phyloP scores from a whole-genome alignment of 2,113 vertebrate species.

The Sporophila hypoxantha region DNA sequence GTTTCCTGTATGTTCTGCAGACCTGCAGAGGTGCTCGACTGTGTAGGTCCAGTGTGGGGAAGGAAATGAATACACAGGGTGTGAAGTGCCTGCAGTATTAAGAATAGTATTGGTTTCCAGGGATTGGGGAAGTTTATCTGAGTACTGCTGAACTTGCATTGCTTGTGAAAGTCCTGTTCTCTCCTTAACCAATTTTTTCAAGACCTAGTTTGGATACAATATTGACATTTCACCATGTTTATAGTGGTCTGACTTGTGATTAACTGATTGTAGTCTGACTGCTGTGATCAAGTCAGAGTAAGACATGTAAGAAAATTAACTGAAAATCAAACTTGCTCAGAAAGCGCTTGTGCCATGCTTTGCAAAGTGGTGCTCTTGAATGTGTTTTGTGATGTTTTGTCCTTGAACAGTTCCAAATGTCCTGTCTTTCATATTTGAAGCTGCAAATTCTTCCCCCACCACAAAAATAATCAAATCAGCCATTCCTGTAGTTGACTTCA shows the following conservation, averaged over 20 bases:
- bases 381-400: neutral
- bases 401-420: neutral
- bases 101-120: neutral
- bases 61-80: neutral
- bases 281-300: neutral
- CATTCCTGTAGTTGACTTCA: neutral
- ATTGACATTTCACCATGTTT: neutral
- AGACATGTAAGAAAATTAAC: neutral
- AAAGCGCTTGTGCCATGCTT: neutral
- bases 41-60: neutral
- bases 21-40: neutral
- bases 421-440: neutral
- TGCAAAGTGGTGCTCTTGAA: neutral
- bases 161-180: neutral
- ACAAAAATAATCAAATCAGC: neutral
- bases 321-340: neutral
- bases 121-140: slow-evolving; percentile 9
- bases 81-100: neutral
- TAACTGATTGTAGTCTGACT: neutral
- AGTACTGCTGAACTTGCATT: neutral
- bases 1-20: neutral
- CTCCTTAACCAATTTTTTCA: neutral
- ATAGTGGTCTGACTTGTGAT: neutral
- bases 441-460: neutral
- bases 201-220: neutral